A percentile compares a stretch with the other conserved stretches of the same genome.
Conservation (phyloP, 2,888 invertebrate genomes). For the Oligia fasciuncula region DNA sequence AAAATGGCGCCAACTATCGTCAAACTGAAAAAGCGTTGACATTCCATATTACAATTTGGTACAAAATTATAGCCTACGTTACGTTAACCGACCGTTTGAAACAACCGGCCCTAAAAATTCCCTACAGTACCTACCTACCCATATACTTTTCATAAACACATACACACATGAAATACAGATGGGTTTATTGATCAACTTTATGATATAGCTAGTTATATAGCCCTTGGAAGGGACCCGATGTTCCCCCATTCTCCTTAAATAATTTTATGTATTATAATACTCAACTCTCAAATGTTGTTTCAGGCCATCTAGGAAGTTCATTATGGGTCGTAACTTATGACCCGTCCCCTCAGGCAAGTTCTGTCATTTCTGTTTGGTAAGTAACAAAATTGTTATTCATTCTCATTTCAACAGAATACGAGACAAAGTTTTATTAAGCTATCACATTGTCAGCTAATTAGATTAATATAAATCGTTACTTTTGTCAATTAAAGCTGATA, state of each 20-base stretch:
- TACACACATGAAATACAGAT: background rate
- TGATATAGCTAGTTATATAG: too few species aligned
- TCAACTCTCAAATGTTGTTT: conserved; percentile 41
- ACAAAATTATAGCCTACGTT: background rate
- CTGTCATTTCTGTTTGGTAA: conserved; percentile 46
- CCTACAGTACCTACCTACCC: background rate
- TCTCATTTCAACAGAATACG: conserved; percentile 19
- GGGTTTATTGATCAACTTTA: background rate
- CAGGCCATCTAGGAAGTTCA: conserved; percentile 42
- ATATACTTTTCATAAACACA: too few species aligned
- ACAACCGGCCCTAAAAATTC: background rate
- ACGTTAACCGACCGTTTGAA: background rate
- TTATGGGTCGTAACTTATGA: conserved; percentile 45
- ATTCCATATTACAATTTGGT: background rate
- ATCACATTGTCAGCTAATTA: conserved; percentile 40
- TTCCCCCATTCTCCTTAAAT: background rate
- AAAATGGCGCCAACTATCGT: background rate
- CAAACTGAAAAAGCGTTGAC: background rate
- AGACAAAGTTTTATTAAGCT: conserved; percentile 37
- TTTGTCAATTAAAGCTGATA: background rate
- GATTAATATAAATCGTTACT: conserved; percentile 21
- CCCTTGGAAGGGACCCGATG: background rate
- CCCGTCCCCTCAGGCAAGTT: conserved; percentile 39
- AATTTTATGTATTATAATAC: conserved; percentile 37
- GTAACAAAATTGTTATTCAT: conserved; percentile 53